Evolutionary conservation across 2,113 vertebrate genomes (phyloP).

Genomic region (Pachyramphus minor): DNA sequence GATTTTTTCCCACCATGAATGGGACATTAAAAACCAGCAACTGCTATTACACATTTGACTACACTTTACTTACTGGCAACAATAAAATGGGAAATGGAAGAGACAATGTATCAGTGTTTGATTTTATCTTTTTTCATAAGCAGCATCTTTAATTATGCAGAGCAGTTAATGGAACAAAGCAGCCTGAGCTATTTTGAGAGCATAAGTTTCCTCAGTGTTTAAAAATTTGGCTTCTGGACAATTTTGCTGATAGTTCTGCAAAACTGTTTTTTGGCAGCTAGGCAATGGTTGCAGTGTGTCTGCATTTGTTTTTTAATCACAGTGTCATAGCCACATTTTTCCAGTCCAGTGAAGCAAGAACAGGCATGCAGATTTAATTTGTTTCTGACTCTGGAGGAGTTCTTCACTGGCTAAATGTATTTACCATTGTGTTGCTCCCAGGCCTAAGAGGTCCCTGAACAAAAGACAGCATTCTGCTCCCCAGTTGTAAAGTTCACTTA

Average conservation of each 20-base stretch:
- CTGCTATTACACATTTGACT: neutral
- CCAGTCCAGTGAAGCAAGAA: conserved; percentile 39
- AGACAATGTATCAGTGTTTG: neutral
- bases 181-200: conserved; percentile 5
- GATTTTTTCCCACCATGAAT: neutral
- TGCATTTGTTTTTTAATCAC: conserved; percentile 44
- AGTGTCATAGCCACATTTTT: conserved; percentile 37
- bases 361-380: conserved; percentile 32
- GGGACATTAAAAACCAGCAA: neutral
- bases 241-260: conserved; percentile 39
- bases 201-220: neutral
- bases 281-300: neutral
- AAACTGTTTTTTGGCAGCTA: conserved; percentile 31
- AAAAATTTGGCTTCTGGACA: conserved; percentile 34
- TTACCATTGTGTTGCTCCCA: neutral
- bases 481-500: neutral
- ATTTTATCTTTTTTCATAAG: neutral
- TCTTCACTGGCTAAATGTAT: neutral
- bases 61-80: neutral
- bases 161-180: neutral
- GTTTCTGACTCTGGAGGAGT: neutral
- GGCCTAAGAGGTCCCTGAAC: neutral
- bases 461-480: neutral
- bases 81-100: neutral
- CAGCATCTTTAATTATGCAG: neutral